A percentile compares a stretch with the other conserved stretches of the same genome.
phyloP scores from a whole-genome alignment of 2,797 vertebrate species.

The Apogon talboti region DNA sequence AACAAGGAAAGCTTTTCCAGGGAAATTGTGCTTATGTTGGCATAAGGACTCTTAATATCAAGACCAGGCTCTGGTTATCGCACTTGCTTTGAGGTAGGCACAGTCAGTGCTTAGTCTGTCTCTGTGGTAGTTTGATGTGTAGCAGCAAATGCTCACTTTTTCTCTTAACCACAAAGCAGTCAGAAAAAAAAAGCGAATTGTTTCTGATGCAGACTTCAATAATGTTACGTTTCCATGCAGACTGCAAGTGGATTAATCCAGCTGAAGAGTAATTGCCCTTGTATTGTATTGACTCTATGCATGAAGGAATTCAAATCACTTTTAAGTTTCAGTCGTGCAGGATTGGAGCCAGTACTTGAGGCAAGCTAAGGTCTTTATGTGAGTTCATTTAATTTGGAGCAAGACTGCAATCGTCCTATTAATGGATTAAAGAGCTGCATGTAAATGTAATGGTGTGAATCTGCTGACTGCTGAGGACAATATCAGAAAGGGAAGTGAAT shows the following conservation, averaged over 20 bases:
- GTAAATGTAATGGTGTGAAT: conserved; percentile 71
- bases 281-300: conserved; percentile 71
- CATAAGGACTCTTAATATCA: conserved; percentile 61
- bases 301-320: conserved; percentile 76
- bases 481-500: conserved; percentile 35
- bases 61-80: conserved; percentile 44
- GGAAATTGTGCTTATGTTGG: conserved; percentile 52
- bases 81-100: conserved; percentile 56
- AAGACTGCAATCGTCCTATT: conserved; percentile 68
- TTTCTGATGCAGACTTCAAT: conserved; percentile 57
- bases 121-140: conserved; percentile 45
- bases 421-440: conserved; percentile 73
- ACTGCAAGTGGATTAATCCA: conserved; percentile 72
- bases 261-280: conserved; percentile 70
- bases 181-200: conserved; percentile 51
- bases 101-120: conserved; percentile 41
- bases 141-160: conserved; percentile 30
- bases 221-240: conserved; percentile 48
- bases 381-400: conserved; percentile 75
- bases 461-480: conserved; percentile 65
- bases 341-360: conserved; percentile 58
- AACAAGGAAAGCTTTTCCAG: conserved; percentile 40
- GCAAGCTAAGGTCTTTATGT: conserved; percentile 69
- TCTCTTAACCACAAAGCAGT: conserved; percentile 23
- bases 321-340: conserved; percentile 66